Evolutionary conservation across 2,113 vertebrate genomes (phyloP), one percentile per base, ranked within the genome.

Genomic region (Cathartes aura): DNA sequence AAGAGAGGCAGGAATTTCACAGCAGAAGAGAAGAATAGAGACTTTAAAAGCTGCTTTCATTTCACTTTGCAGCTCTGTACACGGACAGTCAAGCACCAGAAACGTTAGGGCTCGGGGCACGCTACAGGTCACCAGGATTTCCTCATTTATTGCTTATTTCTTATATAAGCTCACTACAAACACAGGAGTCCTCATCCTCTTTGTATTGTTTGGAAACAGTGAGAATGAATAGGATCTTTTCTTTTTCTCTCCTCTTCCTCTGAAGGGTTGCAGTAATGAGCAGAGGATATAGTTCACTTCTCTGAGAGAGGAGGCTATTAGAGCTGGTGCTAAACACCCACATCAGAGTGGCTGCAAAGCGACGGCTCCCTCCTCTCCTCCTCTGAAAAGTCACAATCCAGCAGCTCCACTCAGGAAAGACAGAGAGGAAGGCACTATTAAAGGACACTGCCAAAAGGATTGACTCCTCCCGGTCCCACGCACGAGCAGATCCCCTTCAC

Each of bases 241-340:
- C 90, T 93, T 74, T 63, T 18, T 26, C 78, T 94, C 92, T 91
- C 58, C 55, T 79, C 63, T 94, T 92, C 93, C 87, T 97, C 87
- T 97, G 96, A 97, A 93, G 92, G 93, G 91, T 94, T 82, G 91
- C 89, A 13, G 19, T 93, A 97, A 93, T 93, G 95, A 98, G 94
- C 88, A 14, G 66, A 96, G 96, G 90, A 84, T 97, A 84, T 12
- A 97, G 91, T 94, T 98, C 78, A 56, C 56, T 96, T 74, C 94
- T 94, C 74, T 55, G 76, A 93, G 97, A 96, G 96, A 96, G 75
- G 63, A 97, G 85, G 97, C 96, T 95, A 82, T 97, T 97, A 98
- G 78, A 96, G 86, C 90, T 93, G 68, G 21, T 83, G 82, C 89
- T 96, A 92, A 98, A 97, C 96, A 94, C 83, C 93, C 97, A 93